A percentile compares a stretch with the other conserved stretches of the same genome.
These are phyloP conservation scores for Bellardia bayeri DNA, from an alignment of 2,888 invertebrate genomes.

Conservation along the genomic window DNA sequence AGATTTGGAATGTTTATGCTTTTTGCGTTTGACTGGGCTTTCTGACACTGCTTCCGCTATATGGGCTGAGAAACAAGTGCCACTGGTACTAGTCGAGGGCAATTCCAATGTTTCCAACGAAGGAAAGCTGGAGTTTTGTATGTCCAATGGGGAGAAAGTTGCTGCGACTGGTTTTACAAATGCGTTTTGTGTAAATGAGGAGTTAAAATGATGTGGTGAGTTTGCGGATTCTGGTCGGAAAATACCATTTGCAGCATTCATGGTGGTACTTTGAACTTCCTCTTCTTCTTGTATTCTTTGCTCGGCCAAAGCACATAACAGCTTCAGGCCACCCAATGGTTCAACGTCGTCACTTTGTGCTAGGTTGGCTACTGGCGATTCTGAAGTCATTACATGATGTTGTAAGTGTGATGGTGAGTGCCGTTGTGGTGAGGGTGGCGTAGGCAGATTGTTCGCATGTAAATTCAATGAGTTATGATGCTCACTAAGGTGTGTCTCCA, in stretches of 20 bases:
- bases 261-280: conserved; percentile 74
- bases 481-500: conserved; percentile 40
- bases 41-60: conserved; percentile 57
- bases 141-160: conserved; percentile 38
- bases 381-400: conserved; percentile 39
- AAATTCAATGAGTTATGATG: conserved; percentile 37
- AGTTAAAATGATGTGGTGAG: conserved; percentile 59
- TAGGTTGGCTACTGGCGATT: conserved; percentile 43
- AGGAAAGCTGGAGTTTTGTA: conserved; percentile 74
- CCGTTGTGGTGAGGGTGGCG: conserved; percentile 24
- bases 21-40: conserved; percentile 83
- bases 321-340: conserved; percentile 88
- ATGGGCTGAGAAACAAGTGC: conserved; percentile 49
- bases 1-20: conserved; percentile 85
- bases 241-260: conserved; percentile 55
- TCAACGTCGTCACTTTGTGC: conserved; percentile 74
- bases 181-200: conserved; percentile 47
- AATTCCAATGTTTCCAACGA: conserved; percentile 81
- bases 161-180: conserved; percentile 68
- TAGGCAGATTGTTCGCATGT: conserved; percentile 38
- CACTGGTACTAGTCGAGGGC: conserved; percentile 77
- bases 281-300: conserved; percentile 92
- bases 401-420: background rate
- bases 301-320: conserved; percentile 93
- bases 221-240: conserved; percentile 34